These are phyloP conservation scores for Morpho deidamia DNA, from an alignment of 2,888 invertebrate genomes.

Conservation along the genomic window DNA sequence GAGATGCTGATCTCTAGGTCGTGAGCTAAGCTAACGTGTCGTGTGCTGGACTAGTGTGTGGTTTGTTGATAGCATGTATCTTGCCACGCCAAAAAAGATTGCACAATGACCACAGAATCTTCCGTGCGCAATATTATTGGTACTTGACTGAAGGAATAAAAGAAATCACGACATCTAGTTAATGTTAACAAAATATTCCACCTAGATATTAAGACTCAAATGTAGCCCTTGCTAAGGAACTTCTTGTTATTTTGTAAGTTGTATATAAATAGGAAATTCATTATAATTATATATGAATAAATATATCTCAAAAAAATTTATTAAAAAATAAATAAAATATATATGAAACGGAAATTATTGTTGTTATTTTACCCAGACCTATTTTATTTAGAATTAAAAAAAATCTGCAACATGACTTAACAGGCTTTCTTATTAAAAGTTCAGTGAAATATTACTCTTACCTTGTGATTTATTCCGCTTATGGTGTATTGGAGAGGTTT, in stretches of 20 bases:
- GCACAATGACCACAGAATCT: too few relatives aligned
- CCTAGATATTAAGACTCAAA: constrained; percentile 68
- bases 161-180: constrained; percentile 19
- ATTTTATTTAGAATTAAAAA: background rate
- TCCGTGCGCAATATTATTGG: too few relatives aligned
- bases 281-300: constrained; percentile 58
- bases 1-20: too few relatives aligned
- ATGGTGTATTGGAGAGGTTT: too few relatives aligned
- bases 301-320: constrained; percentile 52
- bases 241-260: constrained; percentile 57
- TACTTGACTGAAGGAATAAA: background rate
- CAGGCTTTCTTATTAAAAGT: too few relatives aligned
- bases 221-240: constrained; percentile 62
- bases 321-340: constrained; percentile 58
- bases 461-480: too few relatives aligned
- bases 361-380: constrained; percentile 29
- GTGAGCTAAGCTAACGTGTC: too few relatives aligned
- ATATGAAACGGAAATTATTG: constrained; percentile 42
- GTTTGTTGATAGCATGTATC: too few relatives aligned
- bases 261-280: constrained; percentile 69
- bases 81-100: too few relatives aligned
- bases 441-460: too few relatives aligned
- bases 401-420: too few relatives aligned
- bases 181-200: constrained; percentile 50
- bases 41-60: too few relatives aligned